Evolutionary conservation across 2,888 invertebrate genomes (phyloP), one percentile per base, ranked within the genome.

Genomic region (Cacoxenus indagator): DNA sequence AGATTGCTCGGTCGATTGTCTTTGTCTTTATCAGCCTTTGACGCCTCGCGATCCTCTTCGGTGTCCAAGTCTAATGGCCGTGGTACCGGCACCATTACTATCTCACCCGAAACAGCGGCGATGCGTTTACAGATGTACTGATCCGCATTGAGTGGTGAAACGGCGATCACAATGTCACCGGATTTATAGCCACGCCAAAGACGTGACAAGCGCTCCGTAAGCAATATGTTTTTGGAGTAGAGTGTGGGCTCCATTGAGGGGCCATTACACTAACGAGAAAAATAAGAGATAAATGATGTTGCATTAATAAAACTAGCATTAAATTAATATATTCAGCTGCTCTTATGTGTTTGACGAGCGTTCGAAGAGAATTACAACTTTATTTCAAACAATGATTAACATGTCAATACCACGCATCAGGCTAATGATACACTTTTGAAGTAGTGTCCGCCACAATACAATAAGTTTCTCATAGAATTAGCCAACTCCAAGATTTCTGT

Each of bases 211-310:
- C 95, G 93, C 87, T 97, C 96, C 0, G 95, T 94, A 5, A 97
- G 85, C 27, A 97, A 89, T 68, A 97, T 90, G 85, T 97, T 95
- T 77, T 95, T 92, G 4, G 94, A 91, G 78, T 91, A 90, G 65
- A 97, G 91, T 1, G 96, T 96, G 4, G 97, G 97, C 87, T 96
- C 94, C 97, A 97, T 97, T 0, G 97, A 97, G 1, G 96, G 95
- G 19, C 97, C 97, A 66, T 92, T 92, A 88, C 97, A 97, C 96
- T 97, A n/a, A n/a, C n/a, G 90, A 90, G 76, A 69, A 65, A 55
- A 54, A 37, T 2, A 14, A 37, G 2, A 2, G 22, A 72, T 59
- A 59, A 59, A 67, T 62, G 43, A 51, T 61, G 26, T 69, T 57
- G 22, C 27, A 55, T 43, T 19, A 64, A 64, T 11, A 37, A 26